Conservation (phyloP, 2,113 vertebrate genomes). For the Myiopsitta monachus region DNA sequence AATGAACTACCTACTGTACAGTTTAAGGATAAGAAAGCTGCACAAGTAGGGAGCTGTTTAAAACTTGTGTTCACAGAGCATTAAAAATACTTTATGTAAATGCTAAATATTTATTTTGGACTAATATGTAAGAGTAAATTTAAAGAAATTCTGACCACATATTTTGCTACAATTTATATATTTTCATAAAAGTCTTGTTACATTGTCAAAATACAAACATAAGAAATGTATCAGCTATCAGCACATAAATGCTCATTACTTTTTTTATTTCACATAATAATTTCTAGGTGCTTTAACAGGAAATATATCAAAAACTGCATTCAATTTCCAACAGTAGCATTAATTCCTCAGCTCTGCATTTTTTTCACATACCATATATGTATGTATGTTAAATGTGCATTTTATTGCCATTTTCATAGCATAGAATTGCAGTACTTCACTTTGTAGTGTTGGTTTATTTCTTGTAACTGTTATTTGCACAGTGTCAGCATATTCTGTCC, state of each 20-base stretch:
- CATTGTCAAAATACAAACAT: slow-evolving; percentile 43
- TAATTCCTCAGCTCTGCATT: neutral
- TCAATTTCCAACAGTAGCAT: neutral
- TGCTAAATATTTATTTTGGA: slow-evolving; percentile 71
- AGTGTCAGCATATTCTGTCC: neutral
- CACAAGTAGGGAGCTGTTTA: slow-evolving; percentile 71
- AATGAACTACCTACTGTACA: slow-evolving; percentile 80
- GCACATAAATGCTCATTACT: neutral
- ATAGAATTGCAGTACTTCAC: neutral
- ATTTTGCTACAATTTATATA: neutral
- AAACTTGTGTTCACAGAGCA: slow-evolving; percentile 58
- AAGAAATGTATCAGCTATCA: slow-evolving; percentile 9
- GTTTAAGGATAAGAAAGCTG: slow-evolving; percentile 69
- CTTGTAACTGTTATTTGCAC: neutral
- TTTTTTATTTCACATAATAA: neutral
- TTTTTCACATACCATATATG: neutral
- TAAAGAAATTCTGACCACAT: slow-evolving; percentile 46
- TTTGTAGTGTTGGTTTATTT: neutral
- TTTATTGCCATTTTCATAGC: neutral
- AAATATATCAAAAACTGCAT: neutral
- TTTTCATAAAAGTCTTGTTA: slow-evolving; percentile 44
- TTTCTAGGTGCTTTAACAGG: slow-evolving; percentile 22
- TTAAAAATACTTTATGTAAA: slow-evolving; percentile 71
- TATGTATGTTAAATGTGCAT: neutral
- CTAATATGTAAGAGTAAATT: slow-evolving; percentile 39